phyloP scores from a whole-genome alignment of 2,113 vertebrate species.

The Cavia aperea region DNA sequence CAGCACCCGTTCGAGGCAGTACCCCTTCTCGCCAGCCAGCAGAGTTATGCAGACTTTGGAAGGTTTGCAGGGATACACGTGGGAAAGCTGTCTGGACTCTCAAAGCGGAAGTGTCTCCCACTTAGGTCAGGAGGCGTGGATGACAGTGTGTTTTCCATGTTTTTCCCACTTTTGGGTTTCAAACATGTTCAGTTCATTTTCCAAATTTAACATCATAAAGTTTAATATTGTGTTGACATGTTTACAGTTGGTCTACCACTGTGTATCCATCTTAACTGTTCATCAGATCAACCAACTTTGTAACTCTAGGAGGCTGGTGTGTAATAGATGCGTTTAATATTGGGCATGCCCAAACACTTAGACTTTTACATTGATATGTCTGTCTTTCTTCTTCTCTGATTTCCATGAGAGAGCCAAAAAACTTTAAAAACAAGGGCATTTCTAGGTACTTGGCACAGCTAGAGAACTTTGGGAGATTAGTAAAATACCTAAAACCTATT shows the following conservation, averaged over 20 bases:
- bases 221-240: background rate
- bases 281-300: background rate
- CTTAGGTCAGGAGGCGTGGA: background rate
- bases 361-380: background rate
- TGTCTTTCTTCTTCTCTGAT: background rate
- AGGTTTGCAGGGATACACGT: conserved; percentile 35
- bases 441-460: background rate
- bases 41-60: conserved; percentile 36
- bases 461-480: conserved; percentile 3
- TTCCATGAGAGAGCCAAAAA: background rate
- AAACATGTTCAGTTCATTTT: background rate
- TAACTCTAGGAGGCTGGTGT: background rate
- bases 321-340: background rate
- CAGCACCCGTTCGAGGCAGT: conserved; percentile 48
- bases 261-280: background rate
- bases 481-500: background rate
- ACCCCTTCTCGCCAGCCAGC: conserved; percentile 31
- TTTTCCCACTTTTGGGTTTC: background rate
- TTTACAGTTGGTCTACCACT: conserved; percentile 6
- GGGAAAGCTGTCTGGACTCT: conserved; percentile 16
- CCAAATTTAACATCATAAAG: background rate
- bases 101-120: background rate
- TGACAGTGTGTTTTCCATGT: background rate
- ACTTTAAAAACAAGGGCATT: background rate
- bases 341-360: background rate